Percentiles rank a stretch among this genome's conserved stretches.
Conservation (phyloP, 2,113 vertebrate genomes). For the Cyprinodon tularosa region DNA sequence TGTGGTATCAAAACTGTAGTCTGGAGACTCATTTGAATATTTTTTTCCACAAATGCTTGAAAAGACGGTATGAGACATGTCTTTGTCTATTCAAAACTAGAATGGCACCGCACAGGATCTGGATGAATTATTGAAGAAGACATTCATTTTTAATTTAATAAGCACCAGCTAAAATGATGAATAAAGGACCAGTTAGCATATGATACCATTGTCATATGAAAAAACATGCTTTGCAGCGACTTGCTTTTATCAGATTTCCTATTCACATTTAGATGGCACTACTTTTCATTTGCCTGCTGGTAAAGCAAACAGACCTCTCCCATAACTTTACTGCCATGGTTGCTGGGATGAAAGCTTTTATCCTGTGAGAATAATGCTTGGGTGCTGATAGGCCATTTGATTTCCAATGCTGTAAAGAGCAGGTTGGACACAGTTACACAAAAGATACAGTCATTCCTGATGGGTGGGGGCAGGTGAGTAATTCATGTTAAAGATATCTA, state of each 20-base stretch:
- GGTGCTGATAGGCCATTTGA: conserved; percentile 33
- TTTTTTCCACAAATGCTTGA: conserved; percentile 47
- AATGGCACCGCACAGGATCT: not conserved
- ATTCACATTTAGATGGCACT: conserved; percentile 50
- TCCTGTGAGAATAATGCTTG: conserved; percentile 51
- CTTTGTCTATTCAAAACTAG: conserved; percentile 42
- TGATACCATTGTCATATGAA: conserved; percentile 55
- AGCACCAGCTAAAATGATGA: conserved; percentile 63
- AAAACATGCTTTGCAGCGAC: conserved; percentile 44
- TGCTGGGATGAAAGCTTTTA: conserved; percentile 51
- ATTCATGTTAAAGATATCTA: conserved; percentile 17
- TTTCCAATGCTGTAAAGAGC: conserved; percentile 47
- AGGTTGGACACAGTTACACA: conserved; percentile 33
- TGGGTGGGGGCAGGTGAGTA: conserved; percentile 15
- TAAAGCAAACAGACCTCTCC: conserved; percentile 45
- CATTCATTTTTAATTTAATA: conserved; percentile 66
- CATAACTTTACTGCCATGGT: conserved; percentile 36
- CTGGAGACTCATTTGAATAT: conserved; percentile 63
- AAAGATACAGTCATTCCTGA: conserved; percentile 26
- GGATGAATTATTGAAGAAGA: conserved; percentile 60
- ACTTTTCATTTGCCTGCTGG: conserved; percentile 52
- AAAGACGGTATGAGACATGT: conserved; percentile 5
- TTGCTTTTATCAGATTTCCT: conserved; percentile 40
- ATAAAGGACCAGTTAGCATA: conserved; percentile 61
- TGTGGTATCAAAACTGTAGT: conserved; percentile 43